Conservation (phyloP, 2,888 invertebrate species). For the Rhopalosiphum nymphaeae region DNA sequence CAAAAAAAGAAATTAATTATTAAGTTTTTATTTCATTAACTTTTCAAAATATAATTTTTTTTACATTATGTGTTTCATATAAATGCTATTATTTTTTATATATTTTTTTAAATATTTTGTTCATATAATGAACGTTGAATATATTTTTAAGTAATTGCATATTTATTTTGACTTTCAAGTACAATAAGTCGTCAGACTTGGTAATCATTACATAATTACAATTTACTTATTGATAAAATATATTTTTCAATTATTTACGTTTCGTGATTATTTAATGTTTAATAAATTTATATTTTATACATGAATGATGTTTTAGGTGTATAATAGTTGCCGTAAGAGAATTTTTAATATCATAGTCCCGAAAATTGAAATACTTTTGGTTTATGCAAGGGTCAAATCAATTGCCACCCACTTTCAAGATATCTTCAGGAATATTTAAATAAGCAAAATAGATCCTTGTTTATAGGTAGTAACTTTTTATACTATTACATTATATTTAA, state of each 20-base stretch:
- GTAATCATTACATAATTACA: not conserved
- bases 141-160: not conserved
- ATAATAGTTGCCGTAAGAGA: not conserved
- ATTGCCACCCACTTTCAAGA: not conserved
- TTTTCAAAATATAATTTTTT: not conserved
- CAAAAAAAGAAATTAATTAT: not conserved
- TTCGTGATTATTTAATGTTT: not conserved
- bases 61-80: not conserved
- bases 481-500: not conserved
- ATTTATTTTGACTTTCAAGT: not conserved
- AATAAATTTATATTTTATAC: not conserved
- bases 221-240: not conserved
- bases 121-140: not conserved
- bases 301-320: not conserved
- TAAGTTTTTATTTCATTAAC: not conserved
- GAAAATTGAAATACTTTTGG: not conserved
- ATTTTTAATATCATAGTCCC: not conserved
- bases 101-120: not conserved
- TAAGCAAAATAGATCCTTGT: not conserved
- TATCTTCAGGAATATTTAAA: not conserved
- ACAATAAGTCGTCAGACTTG: not conserved
- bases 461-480: not conserved
- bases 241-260: not conserved
- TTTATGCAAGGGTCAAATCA: not conserved
- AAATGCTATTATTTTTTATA: not conserved